A percentile compares a stretch with the other conserved stretches of the same genome.
phyloP scores from a whole-genome alignment of 1,140 invertebrate species.

The Zaprionus taronus region DNA sequence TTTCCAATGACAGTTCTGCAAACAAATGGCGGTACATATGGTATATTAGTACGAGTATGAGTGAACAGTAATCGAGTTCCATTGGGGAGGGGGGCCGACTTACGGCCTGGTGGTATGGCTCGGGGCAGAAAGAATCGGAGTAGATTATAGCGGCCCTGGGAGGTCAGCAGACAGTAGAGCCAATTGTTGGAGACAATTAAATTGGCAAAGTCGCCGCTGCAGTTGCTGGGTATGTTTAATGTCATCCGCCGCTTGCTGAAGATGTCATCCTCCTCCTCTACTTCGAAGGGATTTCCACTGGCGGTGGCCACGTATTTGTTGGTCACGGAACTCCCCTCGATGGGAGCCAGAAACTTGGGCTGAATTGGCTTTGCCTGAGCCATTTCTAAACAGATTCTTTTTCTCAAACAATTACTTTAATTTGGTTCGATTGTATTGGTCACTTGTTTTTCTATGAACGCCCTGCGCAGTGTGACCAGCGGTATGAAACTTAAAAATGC shows the following conservation, averaged over 20 bases:
- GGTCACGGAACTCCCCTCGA: conserved; percentile 29
- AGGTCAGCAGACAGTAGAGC: conserved; percentile 93
- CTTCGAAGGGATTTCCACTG: conserved; percentile 70
- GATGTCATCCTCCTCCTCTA: conserved; percentile 88
- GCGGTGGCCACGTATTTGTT: conserved; percentile 53
- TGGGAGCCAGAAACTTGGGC: conserved; percentile 62
- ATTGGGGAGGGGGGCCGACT: conserved; percentile 1
- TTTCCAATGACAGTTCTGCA: conserved; percentile 87
- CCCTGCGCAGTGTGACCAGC: conserved; percentile 32
- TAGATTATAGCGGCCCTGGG: conserved; percentile 91
- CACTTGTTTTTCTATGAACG: conserved; percentile 32
- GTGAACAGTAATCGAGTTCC: background rate
- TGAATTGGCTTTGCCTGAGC: conserved; percentile 51
- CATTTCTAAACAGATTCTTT: conserved; percentile 34
- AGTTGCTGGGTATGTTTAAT: conserved; percentile 89
- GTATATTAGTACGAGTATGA: background rate
- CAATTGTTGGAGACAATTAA: conserved; percentile 92
- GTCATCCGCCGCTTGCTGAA: conserved; percentile 92
- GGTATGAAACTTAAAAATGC: conserved; percentile 2
- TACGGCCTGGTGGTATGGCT: conserved; percentile 91
- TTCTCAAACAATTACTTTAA: background rate
- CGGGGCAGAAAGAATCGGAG: conserved; percentile 93
- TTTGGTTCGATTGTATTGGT: conserved; percentile 6
- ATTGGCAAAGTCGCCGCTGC: conserved; percentile 88
- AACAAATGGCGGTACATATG: background rate